Conservation (phyloP, 2,113 vertebrate species). For the Podocnemis expansa region DNA sequence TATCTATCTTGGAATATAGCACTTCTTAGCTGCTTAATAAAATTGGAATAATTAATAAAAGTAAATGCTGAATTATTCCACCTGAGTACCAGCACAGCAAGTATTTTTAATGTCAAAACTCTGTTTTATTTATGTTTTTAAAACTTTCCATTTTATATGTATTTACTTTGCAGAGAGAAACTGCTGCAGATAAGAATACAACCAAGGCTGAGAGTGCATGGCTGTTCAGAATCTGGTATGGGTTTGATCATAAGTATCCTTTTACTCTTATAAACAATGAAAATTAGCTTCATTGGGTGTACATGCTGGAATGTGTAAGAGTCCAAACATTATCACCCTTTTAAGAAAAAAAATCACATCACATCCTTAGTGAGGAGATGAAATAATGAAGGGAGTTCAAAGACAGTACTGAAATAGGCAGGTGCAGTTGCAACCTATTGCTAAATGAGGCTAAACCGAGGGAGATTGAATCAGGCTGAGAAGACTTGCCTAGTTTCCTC, state of each 20-base stretch:
- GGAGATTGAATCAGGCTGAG: not conserved
- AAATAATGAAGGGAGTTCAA: not conserved
- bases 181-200: conserved; percentile 65
- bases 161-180: conserved; percentile 74
- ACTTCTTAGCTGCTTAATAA: conserved; percentile 56
- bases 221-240: conserved; percentile 84
- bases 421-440: not conserved
- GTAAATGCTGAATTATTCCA: conserved; percentile 32
- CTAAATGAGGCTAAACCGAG: not conserved
- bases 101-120: conserved; percentile 38
- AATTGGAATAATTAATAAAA: conserved; percentile 62
- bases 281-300: not conserved
- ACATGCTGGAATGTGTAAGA: not conserved
- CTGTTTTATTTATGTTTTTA: conserved; percentile 13
- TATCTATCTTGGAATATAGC: conserved; percentile 52
- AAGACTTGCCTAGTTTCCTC: not conserved
- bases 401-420: not conserved
- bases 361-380: not conserved
- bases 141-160: conserved; percentile 46
- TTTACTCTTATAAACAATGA: conserved; percentile 41
- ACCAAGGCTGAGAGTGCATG: conserved; percentile 77
- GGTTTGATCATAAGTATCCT: conserved; percentile 91
- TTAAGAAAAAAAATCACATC: conserved; percentile 1
- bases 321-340: not conserved
- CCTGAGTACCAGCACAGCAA: not conserved